Conservation (phyloP, 2,797 vertebrate genomes). For the Menidia menidia region DNA sequence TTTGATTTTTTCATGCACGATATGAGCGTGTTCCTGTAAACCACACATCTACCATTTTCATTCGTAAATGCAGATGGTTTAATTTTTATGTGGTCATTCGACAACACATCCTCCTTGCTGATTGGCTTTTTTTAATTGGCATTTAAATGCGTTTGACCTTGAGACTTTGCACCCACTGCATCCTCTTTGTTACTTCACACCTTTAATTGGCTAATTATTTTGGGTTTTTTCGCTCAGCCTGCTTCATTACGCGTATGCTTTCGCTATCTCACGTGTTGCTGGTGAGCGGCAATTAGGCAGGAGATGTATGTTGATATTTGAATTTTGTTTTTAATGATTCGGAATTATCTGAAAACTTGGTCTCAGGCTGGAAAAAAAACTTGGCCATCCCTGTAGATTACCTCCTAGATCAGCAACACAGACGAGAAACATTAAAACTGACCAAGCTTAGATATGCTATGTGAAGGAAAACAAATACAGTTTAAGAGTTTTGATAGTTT, state of each 20-base stretch:
- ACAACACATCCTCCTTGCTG: slow-evolving; percentile 66
- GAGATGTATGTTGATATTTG: slow-evolving; percentile 74
- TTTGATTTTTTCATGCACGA: slow-evolving; percentile 59
- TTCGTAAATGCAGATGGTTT: slow-evolving; percentile 75
- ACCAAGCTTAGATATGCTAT: neutral
- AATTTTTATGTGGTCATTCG: slow-evolving; percentile 78
- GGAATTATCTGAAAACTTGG: slow-evolving; percentile 34
- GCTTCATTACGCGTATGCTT: slow-evolving; percentile 68
- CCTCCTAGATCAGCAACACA: neutral
- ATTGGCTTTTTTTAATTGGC: slow-evolving; percentile 81
- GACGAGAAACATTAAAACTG: slow-evolving; percentile 25
- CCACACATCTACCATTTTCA: slow-evolving; percentile 40
- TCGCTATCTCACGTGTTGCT: slow-evolving; percentile 63
- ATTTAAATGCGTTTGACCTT: slow-evolving; percentile 85
- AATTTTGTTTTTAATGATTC: slow-evolving; percentile 58
- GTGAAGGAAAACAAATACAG: too few relatives aligned
- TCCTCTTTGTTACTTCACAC: slow-evolving; percentile 80
- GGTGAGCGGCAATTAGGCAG: slow-evolving; percentile 75
- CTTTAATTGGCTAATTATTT: slow-evolving; percentile 87
- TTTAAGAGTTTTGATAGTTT: slow-evolving; percentile 14
- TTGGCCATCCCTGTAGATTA: slow-evolving; percentile 5
- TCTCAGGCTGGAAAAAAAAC: slow-evolving; percentile 7
- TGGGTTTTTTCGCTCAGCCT: slow-evolving; percentile 75
- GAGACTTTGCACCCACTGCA: slow-evolving; percentile 70
- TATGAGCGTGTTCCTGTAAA: slow-evolving; percentile 52